phyloP scores from a whole-genome alignment of 1,140 invertebrate species.

The Leguminivora glycinivorella region DNA sequence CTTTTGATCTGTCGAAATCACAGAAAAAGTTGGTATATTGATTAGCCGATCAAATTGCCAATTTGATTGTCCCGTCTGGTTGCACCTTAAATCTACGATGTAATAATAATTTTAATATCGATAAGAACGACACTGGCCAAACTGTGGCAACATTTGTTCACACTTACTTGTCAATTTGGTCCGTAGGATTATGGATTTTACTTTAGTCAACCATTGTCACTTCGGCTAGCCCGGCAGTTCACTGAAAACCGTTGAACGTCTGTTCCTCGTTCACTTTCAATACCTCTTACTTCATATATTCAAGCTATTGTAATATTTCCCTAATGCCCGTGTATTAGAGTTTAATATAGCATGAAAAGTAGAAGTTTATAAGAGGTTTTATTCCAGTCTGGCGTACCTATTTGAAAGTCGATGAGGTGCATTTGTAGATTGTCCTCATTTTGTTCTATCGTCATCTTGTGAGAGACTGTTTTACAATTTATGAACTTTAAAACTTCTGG shows the following conservation, averaged over 20 bases:
- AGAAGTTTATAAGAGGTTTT: background rate
- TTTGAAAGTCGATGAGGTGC: slow-evolving; percentile 24
- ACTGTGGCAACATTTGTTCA: no score
- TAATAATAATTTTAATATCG: no score
- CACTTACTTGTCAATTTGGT: no score
- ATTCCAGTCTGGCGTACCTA: background rate
- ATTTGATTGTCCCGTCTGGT: no score
- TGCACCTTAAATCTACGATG: no score
- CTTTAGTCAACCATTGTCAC: no score
- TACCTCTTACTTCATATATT: background rate
- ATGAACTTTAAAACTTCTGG: background rate
- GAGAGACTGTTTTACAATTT: background rate
- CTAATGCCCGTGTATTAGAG: background rate
- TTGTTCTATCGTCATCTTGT: background rate
- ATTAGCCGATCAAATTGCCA: no score
- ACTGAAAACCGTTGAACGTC: background rate
- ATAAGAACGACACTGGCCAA: no score
- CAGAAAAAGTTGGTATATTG: no score
- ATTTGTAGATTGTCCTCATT: slow-evolving; percentile 6
- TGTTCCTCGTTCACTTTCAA: background rate
- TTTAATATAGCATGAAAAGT: background rate
- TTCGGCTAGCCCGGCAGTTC: no score
- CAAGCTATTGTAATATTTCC: background rate
- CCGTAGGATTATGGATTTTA: no score
- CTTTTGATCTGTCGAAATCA: no score